phyloP scores from a whole-genome alignment of 2,888 invertebrate species.

The Chrysodeixis includens region DNA sequence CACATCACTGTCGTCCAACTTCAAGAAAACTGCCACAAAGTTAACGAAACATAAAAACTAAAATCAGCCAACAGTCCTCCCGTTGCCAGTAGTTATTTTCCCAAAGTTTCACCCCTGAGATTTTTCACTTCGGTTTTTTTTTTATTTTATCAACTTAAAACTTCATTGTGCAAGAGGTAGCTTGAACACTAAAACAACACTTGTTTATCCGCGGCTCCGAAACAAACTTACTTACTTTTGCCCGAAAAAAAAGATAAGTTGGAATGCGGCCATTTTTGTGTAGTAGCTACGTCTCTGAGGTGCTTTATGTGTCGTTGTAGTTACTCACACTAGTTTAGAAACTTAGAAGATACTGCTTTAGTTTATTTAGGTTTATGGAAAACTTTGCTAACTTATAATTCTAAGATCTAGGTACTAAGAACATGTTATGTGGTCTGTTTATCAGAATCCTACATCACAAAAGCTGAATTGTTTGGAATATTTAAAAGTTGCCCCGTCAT shows the following conservation, averaged over 20 bases:
- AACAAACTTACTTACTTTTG: constrained; percentile 49
- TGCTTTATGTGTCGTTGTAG: background rate
- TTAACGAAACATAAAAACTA: constrained; percentile 42
- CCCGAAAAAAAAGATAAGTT: constrained; percentile 52
- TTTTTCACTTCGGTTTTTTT: constrained; percentile 34
- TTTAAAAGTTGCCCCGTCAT: background rate
- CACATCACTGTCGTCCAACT: constrained; percentile 22
- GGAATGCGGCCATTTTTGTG: constrained; percentile 59
- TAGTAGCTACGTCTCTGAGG: constrained; percentile 4
- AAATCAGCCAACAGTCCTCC: constrained; percentile 33
- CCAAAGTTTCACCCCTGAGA: constrained; percentile 52
- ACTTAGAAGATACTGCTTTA: background rate
- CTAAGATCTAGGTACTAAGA: too few species aligned
- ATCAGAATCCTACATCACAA: background rate
- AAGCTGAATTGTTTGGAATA: background rate
- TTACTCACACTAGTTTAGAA: background rate
- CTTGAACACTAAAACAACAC: constrained; percentile 62
- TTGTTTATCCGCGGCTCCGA: constrained; percentile 59
- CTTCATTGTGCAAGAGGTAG: constrained; percentile 54
- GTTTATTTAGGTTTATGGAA: too few species aligned
- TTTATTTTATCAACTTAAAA: constrained; percentile 55
- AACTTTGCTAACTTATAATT: too few species aligned
- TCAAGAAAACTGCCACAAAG: constrained; percentile 29
- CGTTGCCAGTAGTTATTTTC: constrained; percentile 45
- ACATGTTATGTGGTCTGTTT: too few species aligned